phyloP scores from a whole-genome alignment of 1,140 invertebrate species.

The Aricia agestis region DNA sequence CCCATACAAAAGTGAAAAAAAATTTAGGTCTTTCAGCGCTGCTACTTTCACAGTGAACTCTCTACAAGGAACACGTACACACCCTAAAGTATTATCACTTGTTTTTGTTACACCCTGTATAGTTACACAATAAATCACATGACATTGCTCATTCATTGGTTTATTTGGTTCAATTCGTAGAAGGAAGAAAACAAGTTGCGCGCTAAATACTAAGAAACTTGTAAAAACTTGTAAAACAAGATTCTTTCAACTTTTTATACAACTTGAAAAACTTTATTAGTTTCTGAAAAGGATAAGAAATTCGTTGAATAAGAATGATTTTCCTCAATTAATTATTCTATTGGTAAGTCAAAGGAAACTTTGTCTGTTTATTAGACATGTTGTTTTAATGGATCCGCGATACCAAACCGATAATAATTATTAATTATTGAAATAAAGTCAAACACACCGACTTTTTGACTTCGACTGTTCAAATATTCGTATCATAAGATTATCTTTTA shows the following conservation, averaged over 20 bases:
- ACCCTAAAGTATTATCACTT: too few species aligned
- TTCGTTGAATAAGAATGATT: background rate
- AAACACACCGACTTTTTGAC: too few species aligned
- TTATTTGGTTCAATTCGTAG: too few species aligned
- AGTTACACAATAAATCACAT: too few species aligned
- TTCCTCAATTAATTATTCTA: constrained; percentile 3
- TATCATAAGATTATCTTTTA: too few species aligned
- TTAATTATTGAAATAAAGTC: background rate
- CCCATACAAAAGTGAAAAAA: too few species aligned
- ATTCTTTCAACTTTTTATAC: background rate
- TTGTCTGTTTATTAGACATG: background rate
- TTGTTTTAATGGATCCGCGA: background rate
- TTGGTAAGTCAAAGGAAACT: background rate
- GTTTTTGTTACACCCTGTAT: too few species aligned
- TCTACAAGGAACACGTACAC: too few species aligned
- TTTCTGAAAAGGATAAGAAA: background rate
- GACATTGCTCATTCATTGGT: too few species aligned
- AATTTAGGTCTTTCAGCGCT: too few species aligned
- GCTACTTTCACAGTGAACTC: too few species aligned
- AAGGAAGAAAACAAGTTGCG: background rate
- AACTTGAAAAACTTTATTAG: background rate
- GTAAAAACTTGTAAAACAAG: background rate
- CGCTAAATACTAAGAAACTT: background rate
- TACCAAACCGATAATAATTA: background rate
- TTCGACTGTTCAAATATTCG: too few species aligned